Percentiles rank a stretch among this genome's conserved stretches.
Conservation (phyloP, 2,888 invertebrate species). For the Lysandra coridon region DNA sequence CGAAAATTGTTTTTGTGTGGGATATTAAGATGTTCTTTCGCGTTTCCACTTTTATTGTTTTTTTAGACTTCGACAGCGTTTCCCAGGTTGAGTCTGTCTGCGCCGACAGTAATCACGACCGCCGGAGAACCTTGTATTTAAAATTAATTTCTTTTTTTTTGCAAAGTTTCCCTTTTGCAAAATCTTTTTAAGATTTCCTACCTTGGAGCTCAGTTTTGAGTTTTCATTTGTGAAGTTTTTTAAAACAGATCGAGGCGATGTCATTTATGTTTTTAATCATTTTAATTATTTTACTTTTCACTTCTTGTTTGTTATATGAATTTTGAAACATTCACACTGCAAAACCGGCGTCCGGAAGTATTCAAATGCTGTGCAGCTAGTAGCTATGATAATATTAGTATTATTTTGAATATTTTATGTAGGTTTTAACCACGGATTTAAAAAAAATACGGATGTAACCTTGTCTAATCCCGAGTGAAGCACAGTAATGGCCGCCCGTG, state of each 20-base stretch:
- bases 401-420: too few species aligned
- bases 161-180: neutral
- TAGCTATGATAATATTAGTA: too few species aligned
- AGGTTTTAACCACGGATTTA: too few species aligned
- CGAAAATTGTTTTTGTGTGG: constrained; percentile 36
- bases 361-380: too few species aligned
- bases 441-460: too few species aligned
- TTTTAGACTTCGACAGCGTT: neutral
- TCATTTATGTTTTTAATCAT: neutral
- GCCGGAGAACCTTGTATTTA: neutral
- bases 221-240: neutral
- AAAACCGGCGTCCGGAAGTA: too few species aligned
- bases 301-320: too few species aligned
- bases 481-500: too few species aligned
- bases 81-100: neutral
- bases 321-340: too few species aligned
- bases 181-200: neutral
- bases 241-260: neutral
- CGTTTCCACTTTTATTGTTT: neutral
- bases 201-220: neutral
- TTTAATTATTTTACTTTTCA: neutral
- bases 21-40: neutral
- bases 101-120: neutral
- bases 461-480: too few species aligned
- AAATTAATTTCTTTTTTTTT: constrained; percentile 8